phyloP scores from a whole-genome alignment of 2,888 invertebrate species.

The Pristionchus arcanus region DNA sequence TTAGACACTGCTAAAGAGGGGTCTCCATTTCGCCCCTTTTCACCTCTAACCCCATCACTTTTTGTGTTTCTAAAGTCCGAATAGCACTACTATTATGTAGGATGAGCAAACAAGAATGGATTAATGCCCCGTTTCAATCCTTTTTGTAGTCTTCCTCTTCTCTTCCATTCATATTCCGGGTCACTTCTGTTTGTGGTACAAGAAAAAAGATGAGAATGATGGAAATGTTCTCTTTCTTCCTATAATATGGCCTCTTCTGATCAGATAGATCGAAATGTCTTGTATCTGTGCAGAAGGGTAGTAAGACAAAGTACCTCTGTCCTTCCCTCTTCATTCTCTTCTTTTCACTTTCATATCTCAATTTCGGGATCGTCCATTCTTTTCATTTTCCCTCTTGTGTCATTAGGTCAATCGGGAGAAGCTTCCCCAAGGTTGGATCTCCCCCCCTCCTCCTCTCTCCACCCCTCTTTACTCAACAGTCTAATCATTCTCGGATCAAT shows the following conservation, averaged over 20 bases:
- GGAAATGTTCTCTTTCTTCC: background rate
- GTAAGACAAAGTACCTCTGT: slow-evolving; percentile 22
- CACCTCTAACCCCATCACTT: background rate
- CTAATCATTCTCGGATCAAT: slow-evolving; percentile 42
- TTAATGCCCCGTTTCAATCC: slow-evolving; percentile 8
- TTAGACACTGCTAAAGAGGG: background rate
- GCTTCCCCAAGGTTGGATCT: slow-evolving; percentile 25
- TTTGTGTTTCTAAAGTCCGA: background rate
- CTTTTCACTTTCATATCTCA: slow-evolving; percentile 8
- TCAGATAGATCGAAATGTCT: background rate
- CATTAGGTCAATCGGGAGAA: slow-evolving; percentile 51
- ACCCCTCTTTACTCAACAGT: background rate
- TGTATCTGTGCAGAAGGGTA: background rate
- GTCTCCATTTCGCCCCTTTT: background rate
- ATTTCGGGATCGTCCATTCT: slow-evolving; percentile 47
- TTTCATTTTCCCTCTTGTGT: slow-evolving; percentile 46
- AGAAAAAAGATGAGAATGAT: slow-evolving; percentile 22
- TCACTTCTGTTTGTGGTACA: slow-evolving; percentile 35
- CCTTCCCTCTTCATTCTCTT: background rate
- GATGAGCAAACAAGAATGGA: slow-evolving; percentile 26
- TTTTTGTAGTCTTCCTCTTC: background rate
- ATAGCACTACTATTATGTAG: background rate
- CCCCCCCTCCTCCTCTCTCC: background rate
- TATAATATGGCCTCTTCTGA: slow-evolving; percentile 2
- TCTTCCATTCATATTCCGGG: slow-evolving; percentile 48